Evolutionary conservation across 2,797 vertebrate species (phyloP).

Genomic region (Anas flavirostris): DNA sequence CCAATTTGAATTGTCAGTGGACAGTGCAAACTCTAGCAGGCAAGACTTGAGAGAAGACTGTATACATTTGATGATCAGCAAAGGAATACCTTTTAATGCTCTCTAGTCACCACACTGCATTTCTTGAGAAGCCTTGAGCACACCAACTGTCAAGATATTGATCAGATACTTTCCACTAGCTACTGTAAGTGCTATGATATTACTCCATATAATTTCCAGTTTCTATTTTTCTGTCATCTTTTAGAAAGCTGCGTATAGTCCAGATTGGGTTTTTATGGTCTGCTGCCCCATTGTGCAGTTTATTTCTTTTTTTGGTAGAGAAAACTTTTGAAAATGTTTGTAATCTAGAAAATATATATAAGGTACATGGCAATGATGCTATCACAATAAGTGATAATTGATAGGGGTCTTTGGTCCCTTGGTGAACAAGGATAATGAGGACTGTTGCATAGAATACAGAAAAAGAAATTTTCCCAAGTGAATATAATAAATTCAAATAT

Average conservation of each 20-base stretch:
- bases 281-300: constrained; percentile 40
- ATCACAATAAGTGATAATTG: constrained; percentile 36
- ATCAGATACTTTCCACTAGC: constrained; percentile 50
- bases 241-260: constrained; percentile 60
- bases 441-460: neutral
- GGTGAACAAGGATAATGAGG: neutral
- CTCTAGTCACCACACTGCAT: constrained; percentile 24
- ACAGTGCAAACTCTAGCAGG: neutral
- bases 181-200: constrained; percentile 36
- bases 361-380: neutral
- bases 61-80: constrained; percentile 4
- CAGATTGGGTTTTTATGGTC: constrained; percentile 76
- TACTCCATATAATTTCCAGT: constrained; percentile 50
- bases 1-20: neutral
- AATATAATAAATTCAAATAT: neutral
- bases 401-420: constrained; percentile 2
- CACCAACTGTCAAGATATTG: constrained; percentile 63
- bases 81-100: constrained; percentile 11
- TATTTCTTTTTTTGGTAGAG: constrained; percentile 55
- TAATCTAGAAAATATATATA: constrained; percentile 48
- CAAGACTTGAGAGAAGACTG: neutral
- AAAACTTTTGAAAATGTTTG: constrained; percentile 65
- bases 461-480: constrained; percentile 5
- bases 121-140: constrained; percentile 43
- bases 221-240: constrained; percentile 56